A percentile compares a stretch with the other conserved stretches of the same genome.
phyloP scores from a whole-genome alignment of 2,888 invertebrate species.

The Ernsta delagoae region DNA sequence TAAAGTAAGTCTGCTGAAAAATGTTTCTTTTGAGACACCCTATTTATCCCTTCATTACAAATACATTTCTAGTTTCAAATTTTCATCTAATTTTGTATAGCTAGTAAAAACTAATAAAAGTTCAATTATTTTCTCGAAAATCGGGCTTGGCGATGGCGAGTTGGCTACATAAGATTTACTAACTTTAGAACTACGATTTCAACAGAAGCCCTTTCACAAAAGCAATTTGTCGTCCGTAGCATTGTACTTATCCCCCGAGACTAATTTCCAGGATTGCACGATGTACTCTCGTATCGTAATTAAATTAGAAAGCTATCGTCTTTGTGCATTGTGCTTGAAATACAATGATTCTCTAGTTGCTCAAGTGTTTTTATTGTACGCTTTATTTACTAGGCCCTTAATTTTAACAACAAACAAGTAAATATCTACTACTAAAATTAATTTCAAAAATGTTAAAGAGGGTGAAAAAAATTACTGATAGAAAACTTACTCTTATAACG shows the following conservation, averaged over 20 bases:
- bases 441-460: too few relatives aligned
- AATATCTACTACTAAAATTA: too few relatives aligned
- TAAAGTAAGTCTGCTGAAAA: too few relatives aligned
- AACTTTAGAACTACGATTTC: conserved; percentile 1
- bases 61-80: too few relatives aligned
- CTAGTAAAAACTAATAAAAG: not conserved
- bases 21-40: too few relatives aligned
- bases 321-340: conserved; percentile 1
- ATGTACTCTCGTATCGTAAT: conserved; percentile 1
- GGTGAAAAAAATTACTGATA: too few relatives aligned
- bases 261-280: conserved; percentile 3
- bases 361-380: not conserved
- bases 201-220: not conserved
- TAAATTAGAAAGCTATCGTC: conserved; percentile 7
- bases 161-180: not conserved
- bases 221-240: not conserved
- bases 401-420: too few relatives aligned
- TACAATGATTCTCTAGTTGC: not conserved
- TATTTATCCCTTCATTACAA: too few relatives aligned
- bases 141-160: not conserved
- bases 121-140: not conserved
- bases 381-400: too few relatives aligned
- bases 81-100: not conserved
- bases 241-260: not conserved
- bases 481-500: too few relatives aligned